Percentiles rank a stretch among this genome's conserved stretches.
phyloP scores from a whole-genome alignment of 2,888 invertebrate species.

The Nebria salina region DNA sequence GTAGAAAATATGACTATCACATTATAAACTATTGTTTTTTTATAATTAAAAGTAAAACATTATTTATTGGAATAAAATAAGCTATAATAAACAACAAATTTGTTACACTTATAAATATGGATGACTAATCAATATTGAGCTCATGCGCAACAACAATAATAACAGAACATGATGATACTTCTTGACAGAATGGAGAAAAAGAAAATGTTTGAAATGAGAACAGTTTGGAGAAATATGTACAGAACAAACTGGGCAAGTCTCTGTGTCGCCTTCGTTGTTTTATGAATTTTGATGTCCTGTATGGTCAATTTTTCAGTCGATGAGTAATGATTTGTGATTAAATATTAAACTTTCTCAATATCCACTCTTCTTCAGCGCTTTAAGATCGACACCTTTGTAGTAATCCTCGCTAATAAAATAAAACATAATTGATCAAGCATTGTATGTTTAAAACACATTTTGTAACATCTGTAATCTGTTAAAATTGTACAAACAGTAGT shows the following conservation, averaged over 20 bases:
- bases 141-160: conserved; percentile 31
- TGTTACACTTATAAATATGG: conserved; percentile 41
- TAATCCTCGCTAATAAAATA: conserved; percentile 80
- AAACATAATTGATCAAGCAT: conserved; percentile 26
- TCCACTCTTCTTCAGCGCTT: conserved; percentile 85
- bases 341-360: conserved; percentile 63
- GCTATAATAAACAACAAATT: conserved; percentile 39
- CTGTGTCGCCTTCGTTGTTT: conserved; percentile 31
- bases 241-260: conserved; percentile 37
- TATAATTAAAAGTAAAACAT: conserved; percentile 19
- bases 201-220: conserved; percentile 24
- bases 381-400: conserved; percentile 90
- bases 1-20: conserved; percentile 43
- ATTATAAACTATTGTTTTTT: conserved; percentile 32
- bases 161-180: conserved; percentile 21
- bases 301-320: conserved; percentile 34
- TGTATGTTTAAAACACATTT: neutral
- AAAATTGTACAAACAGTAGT: neutral
- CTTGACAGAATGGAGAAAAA: neutral
- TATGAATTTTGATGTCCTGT: conserved; percentile 20
- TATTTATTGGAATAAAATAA: conserved; percentile 23
- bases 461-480: conserved; percentile 5
- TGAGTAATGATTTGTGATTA: conserved; percentile 32
- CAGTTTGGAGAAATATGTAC: conserved; percentile 25
- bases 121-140: conserved; percentile 44